Evolutionary conservation across 53 echinoderm and acorn worm genomes (phyloP).

Genomic region (Actinopyga echinites): DNA sequence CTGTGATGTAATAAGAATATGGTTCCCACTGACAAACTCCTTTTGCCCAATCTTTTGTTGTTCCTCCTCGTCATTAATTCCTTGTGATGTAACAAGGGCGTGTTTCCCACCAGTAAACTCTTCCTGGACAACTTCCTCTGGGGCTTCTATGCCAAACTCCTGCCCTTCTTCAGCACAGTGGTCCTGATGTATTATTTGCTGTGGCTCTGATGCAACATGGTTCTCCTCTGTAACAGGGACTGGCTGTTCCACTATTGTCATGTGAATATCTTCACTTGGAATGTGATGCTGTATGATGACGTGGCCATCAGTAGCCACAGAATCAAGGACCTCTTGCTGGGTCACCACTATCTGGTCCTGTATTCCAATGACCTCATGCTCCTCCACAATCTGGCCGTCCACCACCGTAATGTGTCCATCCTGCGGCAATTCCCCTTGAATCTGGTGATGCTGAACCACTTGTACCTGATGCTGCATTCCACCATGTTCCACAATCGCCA

Average conservation of each 20-base stretch:
- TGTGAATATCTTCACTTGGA: neutral
- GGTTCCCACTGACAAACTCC: no score
- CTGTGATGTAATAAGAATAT: no score
- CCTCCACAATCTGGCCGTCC: slow-evolving; percentile 22
- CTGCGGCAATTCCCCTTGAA: neutral
- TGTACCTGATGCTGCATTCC: slow-evolving; percentile 17
- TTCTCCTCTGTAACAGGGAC: neutral
- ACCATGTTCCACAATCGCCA: neutral
- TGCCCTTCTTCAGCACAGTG: no score
- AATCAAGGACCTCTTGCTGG: neutral
- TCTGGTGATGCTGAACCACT: neutral
- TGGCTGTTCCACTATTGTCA: slow-evolving; percentile 1
- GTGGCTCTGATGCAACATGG: neutral
- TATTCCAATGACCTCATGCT: slow-evolving; percentile 30
- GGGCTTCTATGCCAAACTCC: no score
- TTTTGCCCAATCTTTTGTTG: no score
- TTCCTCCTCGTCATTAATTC: no score
- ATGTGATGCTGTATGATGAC: slow-evolving; percentile 15
- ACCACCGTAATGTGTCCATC: neutral
- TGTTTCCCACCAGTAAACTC: no score
- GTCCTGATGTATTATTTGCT: neutral
- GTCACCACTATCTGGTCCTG: slow-evolving; percentile 5
- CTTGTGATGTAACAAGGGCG: no score
- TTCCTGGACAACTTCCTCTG: no score
- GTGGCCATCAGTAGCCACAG: neutral